Conservation (phyloP, 1,140 invertebrate species). For the Wasmannia auropunctata region DNA sequence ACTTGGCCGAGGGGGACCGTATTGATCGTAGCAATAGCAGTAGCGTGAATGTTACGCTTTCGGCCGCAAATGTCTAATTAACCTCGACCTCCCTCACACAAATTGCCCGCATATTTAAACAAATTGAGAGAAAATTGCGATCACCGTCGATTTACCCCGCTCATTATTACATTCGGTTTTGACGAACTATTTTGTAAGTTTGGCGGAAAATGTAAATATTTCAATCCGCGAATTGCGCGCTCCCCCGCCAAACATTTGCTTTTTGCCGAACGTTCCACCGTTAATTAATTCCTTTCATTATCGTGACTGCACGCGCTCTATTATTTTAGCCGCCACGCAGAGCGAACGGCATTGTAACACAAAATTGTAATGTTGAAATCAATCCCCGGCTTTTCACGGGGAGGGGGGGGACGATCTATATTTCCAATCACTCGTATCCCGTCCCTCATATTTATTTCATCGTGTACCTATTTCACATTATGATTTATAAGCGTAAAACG, state of each 20-base stretch:
- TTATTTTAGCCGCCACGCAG: conserved; percentile 17
- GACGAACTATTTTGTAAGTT: conserved; percentile 35
- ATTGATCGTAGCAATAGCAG: conserved; percentile 6
- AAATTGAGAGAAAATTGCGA: conserved; percentile 8
- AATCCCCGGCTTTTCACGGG: conserved; percentile 7
- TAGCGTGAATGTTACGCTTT: background rate
- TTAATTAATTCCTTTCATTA: conserved; percentile 58
- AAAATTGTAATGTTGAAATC: conserved; percentile 41
- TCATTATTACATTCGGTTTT: conserved; percentile 26
- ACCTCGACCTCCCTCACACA: background rate
- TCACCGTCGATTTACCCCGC: conserved; percentile 3
- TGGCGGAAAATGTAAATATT: conserved; percentile 45
- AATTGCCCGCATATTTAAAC: conserved; percentile 29
- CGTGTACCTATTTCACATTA: background rate
- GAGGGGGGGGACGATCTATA: no score
- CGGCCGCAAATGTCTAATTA: background rate
- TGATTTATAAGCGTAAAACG: background rate
- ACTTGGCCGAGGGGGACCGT: background rate
- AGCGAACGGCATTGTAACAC: conserved; percentile 2
- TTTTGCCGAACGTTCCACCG: conserved; percentile 31
- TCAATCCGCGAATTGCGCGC: conserved; percentile 24
- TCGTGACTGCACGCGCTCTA: conserved; percentile 23
- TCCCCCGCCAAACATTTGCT: conserved; percentile 41
- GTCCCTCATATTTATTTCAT: conserved; percentile 25
- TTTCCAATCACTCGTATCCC: conserved; percentile 12